Base-by-base conservation (phyloP, 2,888 invertebrate genomes). In the Lithophane leautieri region DNA sequence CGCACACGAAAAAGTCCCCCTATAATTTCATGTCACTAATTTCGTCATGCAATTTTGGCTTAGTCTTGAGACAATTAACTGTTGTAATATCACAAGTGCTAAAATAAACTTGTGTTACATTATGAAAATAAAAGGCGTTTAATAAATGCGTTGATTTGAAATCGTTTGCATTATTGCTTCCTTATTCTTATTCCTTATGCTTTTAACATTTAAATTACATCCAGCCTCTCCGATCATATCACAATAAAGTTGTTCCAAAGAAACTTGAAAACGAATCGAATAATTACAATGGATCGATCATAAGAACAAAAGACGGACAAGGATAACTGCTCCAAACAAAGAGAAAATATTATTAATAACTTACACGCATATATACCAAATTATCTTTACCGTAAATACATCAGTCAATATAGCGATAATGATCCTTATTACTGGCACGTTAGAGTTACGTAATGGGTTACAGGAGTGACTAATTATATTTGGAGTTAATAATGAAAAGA, bases 401-500 rank as follows among this genome's bases (percentile, higher is more conserved):
- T 44, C 4, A 11, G 44, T 25, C 11, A 62, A 11, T 73, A n/a
- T 0, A 11, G 56, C 68, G 11, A 79, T 70, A 75, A 40, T 50
- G 34, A 60, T 62, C 82, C 80, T 81, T 88, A 86, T 78, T 28
- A 0, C 6, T 11, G 25, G 28, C 11, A 42, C 0, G 22, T 60
- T 77, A 87, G 40, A 70, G 79, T 54, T 50, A 76, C 58, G 61
- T 67, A 65, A 69, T 66, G 28, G 56, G 70, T 78, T 47, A 56
- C 67, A n/a, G 68, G 70, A 70, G 70, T 66, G 82, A 73, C 79
- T 72, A 82, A 74, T 82, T 82, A 87, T 88, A 69, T 86, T 90
- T 86, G 90, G 87, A 87, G 91, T 90, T 91, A 90, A 91, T 93
- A 93, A 93, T 92, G 93, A 93, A 93, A 93, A 93, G 92, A 93